Evolutionary conservation across 2,888 invertebrate genomes (phyloP), one percentile per base, ranked within the genome.

Genomic region (Cantharis flavilabris): DNA sequence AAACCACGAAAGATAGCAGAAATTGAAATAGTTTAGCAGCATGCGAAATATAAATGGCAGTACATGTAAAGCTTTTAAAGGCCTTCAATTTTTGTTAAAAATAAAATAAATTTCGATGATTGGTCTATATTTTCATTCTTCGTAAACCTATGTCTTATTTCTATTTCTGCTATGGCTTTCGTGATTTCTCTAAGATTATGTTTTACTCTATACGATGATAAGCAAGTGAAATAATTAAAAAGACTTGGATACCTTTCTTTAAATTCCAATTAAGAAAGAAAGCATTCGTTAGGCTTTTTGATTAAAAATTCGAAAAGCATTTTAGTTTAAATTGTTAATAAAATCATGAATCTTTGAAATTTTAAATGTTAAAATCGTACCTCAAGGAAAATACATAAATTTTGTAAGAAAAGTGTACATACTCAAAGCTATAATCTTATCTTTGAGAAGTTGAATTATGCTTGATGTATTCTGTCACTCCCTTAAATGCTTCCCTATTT

Each of bases 391-490:
- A 13, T 49, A 49, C 49, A 49, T 49, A 49, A 49, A 49, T 49
- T 49, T 49, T 49, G 49, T 9, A 49, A 7, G 9, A 49, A 49
- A 49, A 49, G 49, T 49, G 65, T 26, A 67, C 23, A 67, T 18
- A 67, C 65, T 67, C 65, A 26, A 67, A 20, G 65, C 65, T 23
- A 67, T 26, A 67, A 67, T 67, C 65, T 67, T 67, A 67, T 67
- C 65, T 67, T 26, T 67, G 20, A 67, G n/a, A 23, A 20, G 23
- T 20, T 67, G 26, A 20, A 67, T 67, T 67, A 67, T 67, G 20
- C 65, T 67, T 67, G 65, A 67, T 67, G 65, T 67, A 67, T 67
- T 67, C 65, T 67, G 65, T 67, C 65, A 67, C 65, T 67, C 65
- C 23, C 65, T 67, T 67, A 67, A 67, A 67, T 23, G 65, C 65